Evolutionary conservation across 2,797 vertebrate genomes (phyloP).

Genomic region (Eupleurogrammus muticus): DNA sequence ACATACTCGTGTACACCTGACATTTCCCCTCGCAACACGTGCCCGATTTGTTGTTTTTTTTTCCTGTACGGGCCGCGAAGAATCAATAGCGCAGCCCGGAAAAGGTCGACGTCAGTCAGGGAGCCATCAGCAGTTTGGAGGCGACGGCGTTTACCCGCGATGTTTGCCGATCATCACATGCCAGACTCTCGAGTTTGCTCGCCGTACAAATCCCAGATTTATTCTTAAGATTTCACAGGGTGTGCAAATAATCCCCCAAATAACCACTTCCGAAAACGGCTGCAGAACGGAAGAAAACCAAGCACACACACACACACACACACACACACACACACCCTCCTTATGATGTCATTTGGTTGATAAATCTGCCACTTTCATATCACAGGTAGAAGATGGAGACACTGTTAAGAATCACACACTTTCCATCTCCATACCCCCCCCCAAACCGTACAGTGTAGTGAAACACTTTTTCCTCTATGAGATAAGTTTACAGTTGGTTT

Average conservation of each 20-base stretch:
- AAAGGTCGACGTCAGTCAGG: conserved; percentile 58
- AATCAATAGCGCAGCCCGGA: conserved; percentile 48
- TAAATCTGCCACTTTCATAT: conserved; percentile 38
- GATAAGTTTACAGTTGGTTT: conserved; percentile 43
- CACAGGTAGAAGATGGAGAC: conserved; percentile 23
- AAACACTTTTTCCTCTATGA: conserved; percentile 22
- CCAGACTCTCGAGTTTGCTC: conserved; percentile 36
- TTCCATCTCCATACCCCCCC: neutral
- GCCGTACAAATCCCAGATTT: conserved; percentile 52
- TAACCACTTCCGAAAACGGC: no score
- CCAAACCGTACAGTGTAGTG: neutral
- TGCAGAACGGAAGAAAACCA: conserved; percentile 26
- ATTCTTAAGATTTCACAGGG: conserved; percentile 41
- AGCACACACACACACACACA: neutral
- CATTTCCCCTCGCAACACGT: conserved; percentile 25
- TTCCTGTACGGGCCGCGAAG: conserved; percentile 26
- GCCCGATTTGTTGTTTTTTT: conserved; percentile 42
- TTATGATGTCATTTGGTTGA: conserved; percentile 29
- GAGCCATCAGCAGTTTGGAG: conserved; percentile 45
- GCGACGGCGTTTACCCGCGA: conserved; percentile 48
- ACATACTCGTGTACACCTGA: conserved; percentile 32
- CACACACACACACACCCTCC: neutral
- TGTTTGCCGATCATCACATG: conserved; percentile 34
- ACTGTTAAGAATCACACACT: conserved; percentile 7
- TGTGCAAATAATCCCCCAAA: conserved; percentile 52